Conservation (phyloP, 1,140 invertebrate genomes). For the Battus philenor region DNA sequence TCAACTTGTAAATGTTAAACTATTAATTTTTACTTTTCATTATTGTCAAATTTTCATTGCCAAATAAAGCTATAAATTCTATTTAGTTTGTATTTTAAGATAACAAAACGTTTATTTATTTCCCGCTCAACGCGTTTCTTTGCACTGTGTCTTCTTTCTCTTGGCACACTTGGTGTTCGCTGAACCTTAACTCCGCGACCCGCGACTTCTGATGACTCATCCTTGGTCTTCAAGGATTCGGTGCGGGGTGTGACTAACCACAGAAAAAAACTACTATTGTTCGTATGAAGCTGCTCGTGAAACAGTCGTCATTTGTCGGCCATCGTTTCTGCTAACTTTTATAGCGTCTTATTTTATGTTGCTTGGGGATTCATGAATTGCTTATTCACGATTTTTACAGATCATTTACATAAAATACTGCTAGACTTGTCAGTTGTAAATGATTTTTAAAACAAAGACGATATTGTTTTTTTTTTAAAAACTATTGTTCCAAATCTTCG, state of each 20-base stretch:
- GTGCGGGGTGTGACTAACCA: constrained; percentile 39
- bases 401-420: no score
- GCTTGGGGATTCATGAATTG: no score
- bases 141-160: constrained; percentile 16
- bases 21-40: no score
- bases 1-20: no score
- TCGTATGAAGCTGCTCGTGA: constrained; percentile 25
- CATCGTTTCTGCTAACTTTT: constrained; percentile 2
- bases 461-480: background rate
- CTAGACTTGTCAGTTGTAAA: background rate
- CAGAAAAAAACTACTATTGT: constrained; percentile 48
- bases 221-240: constrained; percentile 45
- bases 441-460: background rate
- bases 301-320: constrained; percentile 4
- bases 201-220: constrained; percentile 45
- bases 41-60: no score
- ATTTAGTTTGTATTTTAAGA: no score
- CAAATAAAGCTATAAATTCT: no score
- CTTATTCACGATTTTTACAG: constrained; percentile 3
- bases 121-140: constrained; percentile 11
- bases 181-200: constrained; percentile 45
- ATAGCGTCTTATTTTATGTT: no score
- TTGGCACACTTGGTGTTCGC: constrained; percentile 22
- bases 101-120: constrained; percentile 1
- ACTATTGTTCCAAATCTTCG: no score